Base-by-base conservation (phyloP, 2,113 vertebrate species). In the Petromus typicus region DNA sequence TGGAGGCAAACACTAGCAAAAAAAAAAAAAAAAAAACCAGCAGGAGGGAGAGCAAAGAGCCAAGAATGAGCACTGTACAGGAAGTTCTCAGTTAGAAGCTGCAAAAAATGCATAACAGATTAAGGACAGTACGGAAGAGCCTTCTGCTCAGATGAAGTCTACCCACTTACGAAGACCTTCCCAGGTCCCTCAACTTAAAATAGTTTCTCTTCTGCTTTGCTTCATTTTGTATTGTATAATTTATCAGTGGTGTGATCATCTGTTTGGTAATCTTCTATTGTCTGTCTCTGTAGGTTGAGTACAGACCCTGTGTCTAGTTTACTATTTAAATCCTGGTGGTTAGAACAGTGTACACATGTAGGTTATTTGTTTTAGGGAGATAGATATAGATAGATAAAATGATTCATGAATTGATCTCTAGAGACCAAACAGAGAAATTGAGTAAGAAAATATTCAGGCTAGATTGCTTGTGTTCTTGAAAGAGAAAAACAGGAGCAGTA, bases 401-500 rank as follows among this genome's bases (percentile, higher is more conserved):
- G 11, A 20, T 37, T 81, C 63, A 14, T 81, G 13, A 20, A 67
- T 75, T 16, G 11, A 56, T 90, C 32, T 69, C 32, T 48, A 85
- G 14, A 95, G 12, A 30, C 43, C 37, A 40, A 56, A 94, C 34
- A 32, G 45, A 30, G 37, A 83, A 59, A 10, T 23, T 63, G 27
- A 64, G 61, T 92, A 48, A 76, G 43, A 84, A 96, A 90, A 84
- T 83, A 71, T 54, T 91, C 67, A 56, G 37, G 54, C 51, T 91
- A 90, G 22, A 73, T 37, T 71, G 9, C 40, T 96, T 90, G 92
- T 67, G 37, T 94, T 43, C 2, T 76, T 88, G 34, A 79, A 94
- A 85, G 7, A 66, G 27, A 83, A 95, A 96, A 56, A 12, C 51
- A 20, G 54, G 37, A 61, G n/a, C 14, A 66, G 4, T 54, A 86